phyloP scores from a whole-genome alignment of 2,888 invertebrate species.

The Nesidiocoris tenuis region DNA sequence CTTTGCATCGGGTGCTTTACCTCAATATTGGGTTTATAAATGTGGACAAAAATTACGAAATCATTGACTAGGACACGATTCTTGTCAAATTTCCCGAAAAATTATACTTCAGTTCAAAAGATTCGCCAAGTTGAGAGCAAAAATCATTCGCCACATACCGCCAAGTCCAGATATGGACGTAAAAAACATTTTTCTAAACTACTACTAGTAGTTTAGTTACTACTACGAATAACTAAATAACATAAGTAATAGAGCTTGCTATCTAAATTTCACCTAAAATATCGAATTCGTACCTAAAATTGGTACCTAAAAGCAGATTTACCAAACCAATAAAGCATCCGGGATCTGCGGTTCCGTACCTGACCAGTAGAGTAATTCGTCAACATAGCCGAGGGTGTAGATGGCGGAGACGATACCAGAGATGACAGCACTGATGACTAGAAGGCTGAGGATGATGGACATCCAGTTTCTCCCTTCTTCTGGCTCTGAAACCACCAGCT shows the following conservation, averaged over 20 bases:
- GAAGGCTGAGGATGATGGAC: constrained; percentile 80
- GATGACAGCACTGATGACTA: constrained; percentile 83
- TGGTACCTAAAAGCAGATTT: not conserved
- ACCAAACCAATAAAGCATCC: too few relatives aligned
- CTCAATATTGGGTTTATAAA: too few relatives aligned
- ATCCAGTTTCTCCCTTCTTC: constrained; percentile 85
- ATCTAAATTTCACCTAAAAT: not conserved
- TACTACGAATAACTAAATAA: not conserved
- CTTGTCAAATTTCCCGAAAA: too few relatives aligned
- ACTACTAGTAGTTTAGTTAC: too few relatives aligned
- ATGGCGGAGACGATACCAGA: constrained; percentile 86
- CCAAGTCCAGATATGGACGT: too few relatives aligned
- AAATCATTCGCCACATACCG: too few relatives aligned
- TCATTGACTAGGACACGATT: too few relatives aligned
- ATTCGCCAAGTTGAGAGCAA: too few relatives aligned
- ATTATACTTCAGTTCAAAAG: too few relatives aligned
- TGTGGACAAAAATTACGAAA: too few relatives aligned
- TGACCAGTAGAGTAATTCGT: constrained; percentile 85
- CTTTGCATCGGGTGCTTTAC: too few relatives aligned
- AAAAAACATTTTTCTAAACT: too few relatives aligned
- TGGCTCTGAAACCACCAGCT: constrained; percentile 68
- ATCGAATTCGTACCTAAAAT: not conserved
- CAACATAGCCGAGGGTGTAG: constrained; percentile 85
- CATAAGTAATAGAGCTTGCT: not conserved
- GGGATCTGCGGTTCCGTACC: constrained; percentile 60